Percentiles rank a stretch among this genome's conserved stretches.
Conservation (phyloP, 2,113 vertebrate species). For the Pelmatolapia mariae region DNA sequence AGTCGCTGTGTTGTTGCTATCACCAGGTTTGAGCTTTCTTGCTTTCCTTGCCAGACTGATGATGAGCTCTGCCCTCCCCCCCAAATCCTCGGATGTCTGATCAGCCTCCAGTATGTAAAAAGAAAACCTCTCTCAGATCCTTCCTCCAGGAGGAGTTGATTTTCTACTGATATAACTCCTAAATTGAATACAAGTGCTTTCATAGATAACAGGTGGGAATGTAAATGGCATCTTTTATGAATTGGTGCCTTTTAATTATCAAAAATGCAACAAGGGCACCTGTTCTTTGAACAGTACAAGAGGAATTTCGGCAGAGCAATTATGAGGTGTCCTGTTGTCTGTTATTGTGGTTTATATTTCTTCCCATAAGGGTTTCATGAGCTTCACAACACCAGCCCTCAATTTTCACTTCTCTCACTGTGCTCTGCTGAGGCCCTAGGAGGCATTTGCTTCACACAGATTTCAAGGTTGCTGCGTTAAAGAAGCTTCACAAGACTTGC, state of each 20-base stretch:
- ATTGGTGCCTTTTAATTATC: background rate
- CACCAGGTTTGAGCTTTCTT: background rate
- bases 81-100: background rate
- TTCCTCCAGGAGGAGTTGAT: background rate
- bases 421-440: background rate
- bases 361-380: background rate
- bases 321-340: background rate
- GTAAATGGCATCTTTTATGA: background rate
- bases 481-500: background rate
- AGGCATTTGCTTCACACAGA: background rate
- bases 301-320: background rate
- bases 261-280: background rate
- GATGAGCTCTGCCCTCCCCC: background rate
- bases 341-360: background rate
- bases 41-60: background rate
- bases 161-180: background rate
- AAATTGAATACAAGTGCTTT: background rate
- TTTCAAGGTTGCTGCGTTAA: background rate
- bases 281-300: background rate
- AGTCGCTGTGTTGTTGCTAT: background rate
- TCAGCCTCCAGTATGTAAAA: background rate
- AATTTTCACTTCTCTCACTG: background rate
- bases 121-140: background rate
- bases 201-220: background rate
- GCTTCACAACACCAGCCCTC: background rate